These are phyloP conservation scores for Cuculus canorus DNA, from an alignment of 2,797 vertebrate genomes.

Conservation along the genomic window DNA sequence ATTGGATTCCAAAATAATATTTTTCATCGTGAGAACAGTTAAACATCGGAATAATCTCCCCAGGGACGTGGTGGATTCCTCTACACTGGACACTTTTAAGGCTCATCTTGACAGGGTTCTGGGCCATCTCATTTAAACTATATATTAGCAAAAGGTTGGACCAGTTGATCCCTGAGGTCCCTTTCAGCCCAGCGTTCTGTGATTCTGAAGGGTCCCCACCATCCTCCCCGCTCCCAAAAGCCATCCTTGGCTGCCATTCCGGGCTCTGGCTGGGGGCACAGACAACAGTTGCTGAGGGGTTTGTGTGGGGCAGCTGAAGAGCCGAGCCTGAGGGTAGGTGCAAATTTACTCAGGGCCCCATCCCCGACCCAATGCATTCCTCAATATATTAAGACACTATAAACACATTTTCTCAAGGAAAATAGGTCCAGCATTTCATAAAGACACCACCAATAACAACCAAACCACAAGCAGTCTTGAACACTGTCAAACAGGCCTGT, in stretches of 20 bases:
- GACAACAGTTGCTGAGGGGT: fast-evolving
- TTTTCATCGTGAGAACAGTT: no score
- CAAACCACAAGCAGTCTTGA: not conserved
- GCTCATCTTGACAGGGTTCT: no score
- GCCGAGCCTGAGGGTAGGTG: fast-evolving
- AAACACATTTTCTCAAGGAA: not conserved
- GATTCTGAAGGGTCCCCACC: no score
- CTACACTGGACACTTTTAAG: no score
- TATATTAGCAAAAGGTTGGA: no score
- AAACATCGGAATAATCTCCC: no score
- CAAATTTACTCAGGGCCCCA: fast-evolving
- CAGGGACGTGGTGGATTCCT: no score
- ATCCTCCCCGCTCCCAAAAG: fast-evolving
- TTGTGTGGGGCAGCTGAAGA: not conserved
- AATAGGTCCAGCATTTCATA: not conserved
- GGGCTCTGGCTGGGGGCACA: not conserved
- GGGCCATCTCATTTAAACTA: no score
- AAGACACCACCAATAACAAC: not conserved
- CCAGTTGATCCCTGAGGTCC: no score
- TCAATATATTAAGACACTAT: not conserved
- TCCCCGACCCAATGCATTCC: not conserved
- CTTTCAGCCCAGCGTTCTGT: no score
- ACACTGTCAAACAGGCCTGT: not conserved
- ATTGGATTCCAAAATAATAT: no score
- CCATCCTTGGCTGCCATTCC: fast-evolving